phyloP scores from a whole-genome alignment of 2,113 vertebrate genomes.

The Otis tarda region DNA sequence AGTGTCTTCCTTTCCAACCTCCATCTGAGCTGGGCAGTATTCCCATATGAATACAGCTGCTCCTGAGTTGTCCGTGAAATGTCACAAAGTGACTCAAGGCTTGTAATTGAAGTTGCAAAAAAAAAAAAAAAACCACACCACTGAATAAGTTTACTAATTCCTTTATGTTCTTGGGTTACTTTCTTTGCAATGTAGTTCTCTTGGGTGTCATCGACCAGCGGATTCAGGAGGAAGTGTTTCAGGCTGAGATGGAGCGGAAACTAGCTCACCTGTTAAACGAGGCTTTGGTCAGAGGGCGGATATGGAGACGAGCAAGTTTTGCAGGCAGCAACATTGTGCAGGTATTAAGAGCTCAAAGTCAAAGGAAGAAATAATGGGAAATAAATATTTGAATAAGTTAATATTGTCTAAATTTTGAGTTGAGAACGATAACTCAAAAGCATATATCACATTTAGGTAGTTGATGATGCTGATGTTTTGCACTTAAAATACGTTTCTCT shows the following conservation, averaged over 20 bases:
- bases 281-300: conserved; percentile 75
- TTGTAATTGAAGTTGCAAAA: not conserved
- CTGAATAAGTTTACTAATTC: not conserved
- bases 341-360: conserved; percentile 71
- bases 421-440: not conserved
- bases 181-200: conserved; percentile 67
- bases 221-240: conserved; percentile 85
- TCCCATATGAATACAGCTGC: not conserved
- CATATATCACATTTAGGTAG: fast-evolving
- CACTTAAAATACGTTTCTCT: not conserved
- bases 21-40: not conserved
- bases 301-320: conserved; percentile 88
- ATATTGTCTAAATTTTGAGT: not conserved
- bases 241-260: conserved; percentile 90
- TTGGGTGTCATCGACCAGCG: conserved; percentile 88
- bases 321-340: conserved; percentile 88
- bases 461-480: not conserved
- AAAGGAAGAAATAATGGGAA: not conserved
- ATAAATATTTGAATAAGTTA: not conserved
- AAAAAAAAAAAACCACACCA: not conserved
- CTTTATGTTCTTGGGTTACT: not conserved
- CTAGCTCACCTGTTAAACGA: conserved; percentile 88
- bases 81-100: not conserved
- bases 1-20: not conserved
- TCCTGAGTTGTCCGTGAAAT: not conserved